A percentile compares a stretch with the other conserved stretches of the same genome.
Evolutionary conservation across 1,140 invertebrate species (phyloP).

Genomic region (Drosophila erecta): DNA sequence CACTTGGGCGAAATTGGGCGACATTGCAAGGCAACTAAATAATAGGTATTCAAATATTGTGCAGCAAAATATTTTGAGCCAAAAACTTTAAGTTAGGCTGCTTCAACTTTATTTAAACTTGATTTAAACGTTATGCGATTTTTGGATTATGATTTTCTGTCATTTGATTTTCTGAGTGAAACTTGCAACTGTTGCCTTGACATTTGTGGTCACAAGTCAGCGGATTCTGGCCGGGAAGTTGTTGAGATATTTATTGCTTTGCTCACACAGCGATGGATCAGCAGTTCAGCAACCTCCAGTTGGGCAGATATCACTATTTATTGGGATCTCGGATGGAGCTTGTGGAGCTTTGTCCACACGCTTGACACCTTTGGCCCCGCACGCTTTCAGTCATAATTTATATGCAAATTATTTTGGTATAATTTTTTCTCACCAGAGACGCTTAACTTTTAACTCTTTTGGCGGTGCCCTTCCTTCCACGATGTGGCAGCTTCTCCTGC

Average conservation of each 20-base stretch:
- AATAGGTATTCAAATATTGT: no score
- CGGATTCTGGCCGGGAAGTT: neutral
- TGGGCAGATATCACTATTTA: slow-evolving; percentile 41
- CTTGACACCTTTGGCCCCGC: slow-evolving; percentile 41
- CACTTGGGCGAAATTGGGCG: neutral
- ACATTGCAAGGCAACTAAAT: no score
- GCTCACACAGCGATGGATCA: neutral
- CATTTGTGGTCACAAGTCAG: slow-evolving; percentile 6
- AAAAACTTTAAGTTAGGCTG: no score
- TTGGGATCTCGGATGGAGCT: slow-evolving; percentile 12
- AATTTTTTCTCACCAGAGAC: slow-evolving; percentile 48
- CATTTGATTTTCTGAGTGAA: neutral
- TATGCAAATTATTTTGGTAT: slow-evolving; percentile 79
- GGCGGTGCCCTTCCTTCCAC: slow-evolving; percentile 8
- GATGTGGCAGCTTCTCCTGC: slow-evolving; percentile 17
- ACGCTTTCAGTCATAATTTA: slow-evolving; percentile 74
- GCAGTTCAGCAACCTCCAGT: slow-evolving; percentile 16
- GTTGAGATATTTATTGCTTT: slow-evolving; percentile 29
- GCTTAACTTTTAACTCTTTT: slow-evolving; percentile 76
- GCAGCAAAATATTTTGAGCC: no score
- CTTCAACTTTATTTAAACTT: no score
- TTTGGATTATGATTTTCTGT: neutral
- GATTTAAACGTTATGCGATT: no score
- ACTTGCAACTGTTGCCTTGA: neutral
- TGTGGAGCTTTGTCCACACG: slow-evolving; percentile 32